Evolutionary conservation across 2,113 vertebrate species (phyloP).

Genomic region (Pelodiscus sinensis): DNA sequence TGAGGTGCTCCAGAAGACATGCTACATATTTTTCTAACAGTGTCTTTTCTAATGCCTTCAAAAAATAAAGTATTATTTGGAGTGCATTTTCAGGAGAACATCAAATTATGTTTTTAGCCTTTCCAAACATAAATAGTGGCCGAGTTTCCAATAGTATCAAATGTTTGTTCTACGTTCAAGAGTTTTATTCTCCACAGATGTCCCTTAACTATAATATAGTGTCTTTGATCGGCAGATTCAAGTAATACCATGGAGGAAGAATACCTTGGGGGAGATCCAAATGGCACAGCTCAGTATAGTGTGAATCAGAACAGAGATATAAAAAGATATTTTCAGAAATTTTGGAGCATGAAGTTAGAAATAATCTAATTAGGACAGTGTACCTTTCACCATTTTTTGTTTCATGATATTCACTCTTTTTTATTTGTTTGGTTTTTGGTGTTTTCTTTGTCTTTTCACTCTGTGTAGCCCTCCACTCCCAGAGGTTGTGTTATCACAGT

Average conservation of each 20-base stretch:
- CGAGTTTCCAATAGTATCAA: neutral
- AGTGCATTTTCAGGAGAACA: slow-evolving; percentile 33
- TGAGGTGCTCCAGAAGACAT: neutral
- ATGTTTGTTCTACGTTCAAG: neutral
- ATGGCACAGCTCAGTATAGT: neutral
- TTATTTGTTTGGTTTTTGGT: neutral
- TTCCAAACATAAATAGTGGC: neutral
- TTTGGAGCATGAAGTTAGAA: neutral
- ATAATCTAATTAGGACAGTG: neutral
- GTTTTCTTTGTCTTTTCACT: neutral
- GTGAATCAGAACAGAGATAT: neutral
- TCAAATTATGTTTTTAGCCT: slow-evolving; percentile 16
- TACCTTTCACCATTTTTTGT: neutral
- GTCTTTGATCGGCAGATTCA: neutral
- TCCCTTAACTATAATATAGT: neutral
- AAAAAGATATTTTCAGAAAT: slow-evolving; percentile 18
- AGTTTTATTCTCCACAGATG: neutral
- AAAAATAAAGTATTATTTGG: neutral
- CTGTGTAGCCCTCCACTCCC: neutral
- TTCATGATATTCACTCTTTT: neutral
- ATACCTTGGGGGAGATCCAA: neutral
- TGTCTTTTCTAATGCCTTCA: neutral
- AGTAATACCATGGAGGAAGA: neutral
- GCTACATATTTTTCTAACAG: slow-evolving; percentile 19
- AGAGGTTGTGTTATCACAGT: neutral